Conservation (phyloP, 2,888 invertebrate genomes). For the Liopterus haemorrhoidalis region DNA sequence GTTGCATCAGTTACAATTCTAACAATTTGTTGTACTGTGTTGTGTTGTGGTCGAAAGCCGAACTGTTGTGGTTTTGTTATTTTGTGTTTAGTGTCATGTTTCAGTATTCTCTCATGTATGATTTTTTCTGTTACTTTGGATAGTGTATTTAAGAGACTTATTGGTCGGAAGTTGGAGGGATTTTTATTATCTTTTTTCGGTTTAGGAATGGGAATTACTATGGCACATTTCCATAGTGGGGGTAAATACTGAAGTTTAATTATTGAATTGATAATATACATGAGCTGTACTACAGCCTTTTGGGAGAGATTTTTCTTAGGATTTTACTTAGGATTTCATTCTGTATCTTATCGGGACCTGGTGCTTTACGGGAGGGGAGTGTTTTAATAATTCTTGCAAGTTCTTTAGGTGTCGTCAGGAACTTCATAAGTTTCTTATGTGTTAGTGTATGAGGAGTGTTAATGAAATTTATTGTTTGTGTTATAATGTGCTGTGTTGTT, state of each 20-base stretch:
- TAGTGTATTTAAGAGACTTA: no score
- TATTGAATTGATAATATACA: constrained; percentile 17
- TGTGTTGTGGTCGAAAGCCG: constrained; percentile 32
- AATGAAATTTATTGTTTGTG: neutral
- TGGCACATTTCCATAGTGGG: constrained; percentile 20
- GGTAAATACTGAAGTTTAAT: constrained; percentile 20
- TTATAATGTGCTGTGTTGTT: no score
- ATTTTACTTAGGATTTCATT: no score
- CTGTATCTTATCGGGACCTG: no score
- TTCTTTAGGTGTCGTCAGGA: constrained; percentile 17
- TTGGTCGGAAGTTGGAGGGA: constrained; percentile 23
- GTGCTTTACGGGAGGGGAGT: no score
- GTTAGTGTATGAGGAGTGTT: no score
- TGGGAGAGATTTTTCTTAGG: constrained; percentile 24
- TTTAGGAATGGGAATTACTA: constrained; percentile 21
- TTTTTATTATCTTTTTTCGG: constrained; percentile 19
- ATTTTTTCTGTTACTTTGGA: constrained; percentile 31
- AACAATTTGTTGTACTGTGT: constrained; percentile 33
- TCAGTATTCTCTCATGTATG: constrained; percentile 23
- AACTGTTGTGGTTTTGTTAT: no score
- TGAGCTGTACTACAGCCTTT: no score
- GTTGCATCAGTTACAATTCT: no score
- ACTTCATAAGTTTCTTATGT: no score
- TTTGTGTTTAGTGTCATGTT: constrained; percentile 23
- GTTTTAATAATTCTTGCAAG: constrained; percentile 16